Conservation (phyloP, 2,888 invertebrate genomes). For the Ectropis crepuscularia region DNA sequence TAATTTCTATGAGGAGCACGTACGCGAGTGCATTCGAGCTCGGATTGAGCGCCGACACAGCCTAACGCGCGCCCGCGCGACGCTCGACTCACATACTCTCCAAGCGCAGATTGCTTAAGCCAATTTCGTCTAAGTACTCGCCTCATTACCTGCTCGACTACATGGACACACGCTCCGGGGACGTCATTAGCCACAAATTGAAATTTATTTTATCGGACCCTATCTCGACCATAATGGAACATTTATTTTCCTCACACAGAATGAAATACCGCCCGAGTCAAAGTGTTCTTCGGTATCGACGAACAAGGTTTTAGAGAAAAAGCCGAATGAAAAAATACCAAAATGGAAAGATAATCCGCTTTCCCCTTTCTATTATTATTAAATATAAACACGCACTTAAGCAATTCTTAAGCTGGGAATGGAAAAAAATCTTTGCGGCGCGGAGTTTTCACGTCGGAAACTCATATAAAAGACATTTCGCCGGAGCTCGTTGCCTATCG, state of each 20-base stretch:
- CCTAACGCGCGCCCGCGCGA: conserved; percentile 37
- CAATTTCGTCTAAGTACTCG: conserved; percentile 75
- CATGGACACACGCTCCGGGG: conserved; percentile 65
- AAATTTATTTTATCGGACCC: conserved; percentile 71
- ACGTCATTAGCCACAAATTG: conserved; percentile 75
- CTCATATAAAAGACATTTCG: conserved; percentile 80
- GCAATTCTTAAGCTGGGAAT: conserved; percentile 63
- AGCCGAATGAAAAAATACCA: conserved; percentile 42
- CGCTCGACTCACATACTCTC: conserved; percentile 53
- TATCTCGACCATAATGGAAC: conserved; percentile 58
- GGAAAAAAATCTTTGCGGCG: conserved; percentile 63
- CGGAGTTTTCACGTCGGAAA: conserved; percentile 71
- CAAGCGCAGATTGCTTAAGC: conserved; percentile 69
- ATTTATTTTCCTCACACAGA: conserved; percentile 54
- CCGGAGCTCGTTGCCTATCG: conserved; percentile 74
- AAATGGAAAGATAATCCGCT: conserved; percentile 55
- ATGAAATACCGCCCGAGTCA: conserved; percentile 42
- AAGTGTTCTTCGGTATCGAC: conserved; percentile 37
- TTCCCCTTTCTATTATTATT: conserved; percentile 58
- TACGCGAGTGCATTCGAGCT: conserved; percentile 72
- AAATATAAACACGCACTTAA: conserved; percentile 67
- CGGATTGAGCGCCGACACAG: conserved; percentile 58
- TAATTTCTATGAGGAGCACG: conserved; percentile 82
- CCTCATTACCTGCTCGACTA: conserved; percentile 67
- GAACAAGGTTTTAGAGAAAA: conserved; percentile 33